phyloP scores from a whole-genome alignment of 2,888 invertebrate genomes.

The Epirrhoe alternata region DNA sequence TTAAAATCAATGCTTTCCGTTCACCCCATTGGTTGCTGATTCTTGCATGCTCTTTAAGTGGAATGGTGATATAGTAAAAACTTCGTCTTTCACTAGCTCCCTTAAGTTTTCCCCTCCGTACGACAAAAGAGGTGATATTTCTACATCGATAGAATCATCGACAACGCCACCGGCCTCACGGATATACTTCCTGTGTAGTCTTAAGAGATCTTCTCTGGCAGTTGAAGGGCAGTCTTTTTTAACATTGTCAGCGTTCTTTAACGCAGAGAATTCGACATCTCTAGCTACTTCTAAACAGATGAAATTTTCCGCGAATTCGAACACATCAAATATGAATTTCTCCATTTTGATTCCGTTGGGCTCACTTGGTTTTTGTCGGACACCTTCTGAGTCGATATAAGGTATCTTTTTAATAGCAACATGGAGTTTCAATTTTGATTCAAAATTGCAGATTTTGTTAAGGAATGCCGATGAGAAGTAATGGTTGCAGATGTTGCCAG shows the following conservation, averaged over 20 bases:
- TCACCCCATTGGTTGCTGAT: slow-evolving; percentile 65
- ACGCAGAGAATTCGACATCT: slow-evolving; percentile 97
- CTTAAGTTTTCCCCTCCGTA: slow-evolving; percentile 95
- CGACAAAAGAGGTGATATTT: slow-evolving; percentile 96
- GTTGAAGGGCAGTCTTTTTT: slow-evolving; percentile 97
- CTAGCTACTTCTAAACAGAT: slow-evolving; percentile 97
- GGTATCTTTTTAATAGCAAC: slow-evolving; percentile 99
- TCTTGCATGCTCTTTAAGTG: slow-evolving; percentile 82
- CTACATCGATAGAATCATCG: slow-evolving; percentile 88
- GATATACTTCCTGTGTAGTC: slow-evolving; percentile 92
- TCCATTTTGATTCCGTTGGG: slow-evolving; percentile 99
- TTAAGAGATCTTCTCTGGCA: slow-evolving; percentile 90
- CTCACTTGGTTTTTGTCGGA: slow-evolving; percentile 89
- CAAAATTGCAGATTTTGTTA: slow-evolving; percentile 89
- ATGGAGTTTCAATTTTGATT: slow-evolving; percentile 93
- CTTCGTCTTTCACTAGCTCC: slow-evolving; percentile 87
- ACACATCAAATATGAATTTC: slow-evolving; percentile 99
- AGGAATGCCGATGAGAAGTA: slow-evolving; percentile 96
- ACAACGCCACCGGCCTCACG: slow-evolving; percentile 92
- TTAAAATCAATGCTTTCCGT: slow-evolving; percentile 65
- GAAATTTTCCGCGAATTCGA: slow-evolving; percentile 95
- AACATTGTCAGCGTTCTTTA: slow-evolving; percentile 96
- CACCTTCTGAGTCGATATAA: slow-evolving; percentile 89
- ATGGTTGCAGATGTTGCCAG: slow-evolving; percentile 99
- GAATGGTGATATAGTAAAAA: slow-evolving; percentile 87